Percentiles rank a stretch among this genome's conserved stretches.
Conservation (phyloP, 2,113 vertebrate species). For the Archocentrus centrarchus region DNA sequence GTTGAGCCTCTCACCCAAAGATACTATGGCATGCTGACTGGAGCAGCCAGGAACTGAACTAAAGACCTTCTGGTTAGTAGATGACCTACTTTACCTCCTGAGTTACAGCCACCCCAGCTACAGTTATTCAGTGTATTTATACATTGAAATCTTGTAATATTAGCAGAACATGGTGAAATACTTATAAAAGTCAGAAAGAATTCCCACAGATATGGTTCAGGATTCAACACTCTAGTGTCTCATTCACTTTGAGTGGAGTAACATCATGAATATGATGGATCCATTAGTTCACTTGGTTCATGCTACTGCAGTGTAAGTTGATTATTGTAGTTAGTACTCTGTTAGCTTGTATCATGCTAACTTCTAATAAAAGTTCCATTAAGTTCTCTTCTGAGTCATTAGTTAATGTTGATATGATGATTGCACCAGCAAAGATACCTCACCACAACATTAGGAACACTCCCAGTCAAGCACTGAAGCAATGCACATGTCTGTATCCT, state of each 20-base stretch:
- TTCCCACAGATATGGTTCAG: not conserved
- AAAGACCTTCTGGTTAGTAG: no score
- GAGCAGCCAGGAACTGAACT: no score
- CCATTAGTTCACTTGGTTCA: not conserved
- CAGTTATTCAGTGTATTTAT: not conserved
- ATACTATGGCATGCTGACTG: no score
- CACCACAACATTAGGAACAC: not conserved
- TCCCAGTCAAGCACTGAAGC: not conserved
- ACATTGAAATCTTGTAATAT: not conserved
- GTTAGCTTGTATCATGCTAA: no score
- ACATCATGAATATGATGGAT: not conserved
- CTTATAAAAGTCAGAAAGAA: not conserved
- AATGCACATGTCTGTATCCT: no score
- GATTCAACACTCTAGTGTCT: not conserved
- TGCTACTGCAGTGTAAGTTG: accelerated
- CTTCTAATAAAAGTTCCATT: no score
- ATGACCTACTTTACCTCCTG: no score
- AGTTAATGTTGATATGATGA: not conserved
- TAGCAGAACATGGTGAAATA: not conserved
- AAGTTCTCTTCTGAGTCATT: not conserved
- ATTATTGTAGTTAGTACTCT: no score
- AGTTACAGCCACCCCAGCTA: no score
- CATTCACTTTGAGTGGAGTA: not conserved
- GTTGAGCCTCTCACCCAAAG: no score
- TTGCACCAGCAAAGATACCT: not conserved